These are phyloP conservation scores for Brachypalpus laphriformis DNA, from an alignment of 2,888 invertebrate species.

Conservation along the genomic window DNA sequence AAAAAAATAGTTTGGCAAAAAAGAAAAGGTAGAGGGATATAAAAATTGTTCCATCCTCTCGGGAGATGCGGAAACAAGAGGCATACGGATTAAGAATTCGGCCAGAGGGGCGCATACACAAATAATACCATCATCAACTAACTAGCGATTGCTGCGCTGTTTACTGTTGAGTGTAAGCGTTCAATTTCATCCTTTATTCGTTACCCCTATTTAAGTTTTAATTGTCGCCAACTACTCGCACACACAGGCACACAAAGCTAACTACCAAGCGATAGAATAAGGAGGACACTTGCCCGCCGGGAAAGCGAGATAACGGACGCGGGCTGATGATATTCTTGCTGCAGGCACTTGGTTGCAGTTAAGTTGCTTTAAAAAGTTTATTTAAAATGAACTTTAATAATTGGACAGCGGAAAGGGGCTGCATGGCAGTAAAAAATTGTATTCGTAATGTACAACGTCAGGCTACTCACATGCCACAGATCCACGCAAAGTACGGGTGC, in stretches of 20 bases:
- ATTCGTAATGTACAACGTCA: slow-evolving; percentile 18
- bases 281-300: slow-evolving; percentile 26
- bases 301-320: slow-evolving; percentile 35
- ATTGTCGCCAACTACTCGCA: slow-evolving; percentile 43
- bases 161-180: slow-evolving; percentile 54
- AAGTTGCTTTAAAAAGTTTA: slow-evolving; percentile 42
- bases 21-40: neutral
- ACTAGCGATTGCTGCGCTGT: slow-evolving; percentile 43
- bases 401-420: slow-evolving; percentile 8
- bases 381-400: slow-evolving; percentile 63
- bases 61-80: slow-evolving; percentile 30
- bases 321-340: slow-evolving; percentile 46
- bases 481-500: neutral
- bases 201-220: slow-evolving; percentile 66
- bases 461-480: neutral
- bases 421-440: slow-evolving; percentile 32
- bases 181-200: slow-evolving; percentile 65
- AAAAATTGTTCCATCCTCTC: slow-evolving; percentile 29
- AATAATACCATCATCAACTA: slow-evolving; percentile 51
- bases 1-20: slow-evolving; percentile 27
- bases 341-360: slow-evolving; percentile 59
- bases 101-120: slow-evolving; percentile 44
- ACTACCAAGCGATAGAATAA: slow-evolving; percentile 17
- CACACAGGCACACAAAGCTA: slow-evolving; percentile 1
- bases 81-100: slow-evolving; percentile 39